These are phyloP conservation scores for Hyperoplus immaculatus DNA, from an alignment of 2,797 vertebrate species.

Conservation along the genomic window DNA sequence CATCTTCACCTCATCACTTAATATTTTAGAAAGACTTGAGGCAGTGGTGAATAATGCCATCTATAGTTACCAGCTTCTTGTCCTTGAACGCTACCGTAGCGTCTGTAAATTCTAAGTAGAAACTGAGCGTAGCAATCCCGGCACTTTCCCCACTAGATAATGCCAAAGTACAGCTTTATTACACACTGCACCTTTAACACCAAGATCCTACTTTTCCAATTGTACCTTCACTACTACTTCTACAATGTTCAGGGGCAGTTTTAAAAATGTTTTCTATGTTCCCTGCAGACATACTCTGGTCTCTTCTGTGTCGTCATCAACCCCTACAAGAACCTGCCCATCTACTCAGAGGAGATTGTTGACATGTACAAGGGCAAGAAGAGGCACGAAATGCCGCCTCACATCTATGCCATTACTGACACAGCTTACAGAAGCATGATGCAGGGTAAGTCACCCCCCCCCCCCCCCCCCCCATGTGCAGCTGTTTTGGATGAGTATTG, in stretches of 20 bases:
- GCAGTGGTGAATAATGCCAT: too few relatives aligned
- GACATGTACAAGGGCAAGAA: conserved; percentile 99
- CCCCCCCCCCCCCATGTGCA: not conserved
- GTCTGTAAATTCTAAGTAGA: too few relatives aligned
- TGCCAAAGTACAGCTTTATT: too few relatives aligned
- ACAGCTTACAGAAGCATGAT: conserved; percentile 99
- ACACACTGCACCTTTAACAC: not conserved
- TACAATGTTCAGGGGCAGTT: not conserved
- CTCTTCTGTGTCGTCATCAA: conserved; percentile 99
- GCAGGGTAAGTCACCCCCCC: conserved; percentile 88
- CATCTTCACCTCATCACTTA: too few relatives aligned
- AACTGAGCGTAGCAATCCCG: too few relatives aligned
- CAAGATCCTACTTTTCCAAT: not conserved
- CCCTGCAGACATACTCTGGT: conserved; percentile 94
- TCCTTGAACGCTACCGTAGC: too few relatives aligned
- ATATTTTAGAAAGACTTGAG: too few relatives aligned
- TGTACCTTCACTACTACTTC: not conserved
- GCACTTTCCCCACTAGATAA: too few relatives aligned
- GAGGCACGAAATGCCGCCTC: conserved; percentile 98
- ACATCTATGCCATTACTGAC: conserved; percentile 99
- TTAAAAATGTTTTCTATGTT: conserved; percentile 8
- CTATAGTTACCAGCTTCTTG: too few relatives aligned
- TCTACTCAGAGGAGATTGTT: conserved; percentile 98
- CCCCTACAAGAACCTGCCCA: conserved; percentile 98
- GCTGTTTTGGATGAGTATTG: not conserved